These are phyloP conservation scores for Leptodirus hochenwartii DNA, from an alignment of 2,888 invertebrate species.

Conservation along the genomic window DNA sequence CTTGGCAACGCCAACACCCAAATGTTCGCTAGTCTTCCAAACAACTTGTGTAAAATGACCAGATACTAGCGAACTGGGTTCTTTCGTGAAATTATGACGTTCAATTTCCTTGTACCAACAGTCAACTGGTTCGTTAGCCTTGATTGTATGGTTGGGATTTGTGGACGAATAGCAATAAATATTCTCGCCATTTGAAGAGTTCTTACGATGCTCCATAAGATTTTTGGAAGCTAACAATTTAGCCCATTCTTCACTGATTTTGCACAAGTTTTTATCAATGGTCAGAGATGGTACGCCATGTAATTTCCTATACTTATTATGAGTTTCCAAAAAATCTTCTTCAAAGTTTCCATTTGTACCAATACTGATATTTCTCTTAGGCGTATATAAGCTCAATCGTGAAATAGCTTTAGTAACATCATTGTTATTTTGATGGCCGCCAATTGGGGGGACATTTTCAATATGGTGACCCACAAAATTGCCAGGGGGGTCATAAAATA, in stretches of 20 bases:
- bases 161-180: conserved; percentile 62
- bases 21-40: conserved; percentile 43
- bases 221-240: conserved; percentile 45
- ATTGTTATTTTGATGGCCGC: conserved; percentile 24
- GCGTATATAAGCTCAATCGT: no score
- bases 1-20: conserved; percentile 50
- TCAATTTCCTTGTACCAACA: conserved; percentile 59
- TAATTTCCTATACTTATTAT: conserved; percentile 48
- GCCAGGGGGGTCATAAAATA: conserved; percentile 78
- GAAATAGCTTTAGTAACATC: conserved; percentile 17
- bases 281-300: conserved; percentile 53
- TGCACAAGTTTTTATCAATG: conserved; percentile 43
- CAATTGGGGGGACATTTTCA: conserved; percentile 50
- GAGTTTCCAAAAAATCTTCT: conserved; percentile 51
- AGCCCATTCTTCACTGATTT: conserved; percentile 56
- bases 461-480: conserved; percentile 59
- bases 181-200: conserved; percentile 69
- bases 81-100: conserved; percentile 40
- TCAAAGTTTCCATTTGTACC: conserved; percentile 34
- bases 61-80: conserved; percentile 38
- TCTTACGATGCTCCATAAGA: conserved; percentile 51
- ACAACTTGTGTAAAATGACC: conserved; percentile 59
- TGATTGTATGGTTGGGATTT: conserved; percentile 43
- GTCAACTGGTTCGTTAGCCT: conserved; percentile 54
- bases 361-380: conserved; percentile 5